These are phyloP conservation scores for Taeniopygia guttata DNA, from an alignment of 2,797 vertebrate species.

Conservation along the genomic window DNA sequence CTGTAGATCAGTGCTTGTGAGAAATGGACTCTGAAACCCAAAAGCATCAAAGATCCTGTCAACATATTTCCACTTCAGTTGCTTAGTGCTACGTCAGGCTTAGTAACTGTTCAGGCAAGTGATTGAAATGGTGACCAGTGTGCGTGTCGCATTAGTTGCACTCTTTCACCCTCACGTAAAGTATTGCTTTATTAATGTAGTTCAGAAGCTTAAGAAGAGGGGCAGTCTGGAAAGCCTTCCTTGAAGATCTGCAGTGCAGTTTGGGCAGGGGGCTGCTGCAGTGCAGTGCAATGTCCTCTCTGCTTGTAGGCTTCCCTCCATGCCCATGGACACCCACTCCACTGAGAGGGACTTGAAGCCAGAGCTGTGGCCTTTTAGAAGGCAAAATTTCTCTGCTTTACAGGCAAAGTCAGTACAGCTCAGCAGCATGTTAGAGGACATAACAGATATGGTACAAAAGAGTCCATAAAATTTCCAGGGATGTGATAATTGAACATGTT, in stretches of 20 bases:
- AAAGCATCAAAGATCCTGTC: constrained; percentile 9
- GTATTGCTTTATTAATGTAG: background rate
- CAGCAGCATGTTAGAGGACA: background rate
- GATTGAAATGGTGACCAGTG: background rate
- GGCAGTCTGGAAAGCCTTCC: background rate
- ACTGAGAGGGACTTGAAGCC: background rate
- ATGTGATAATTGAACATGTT: background rate
- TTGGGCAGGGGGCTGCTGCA: background rate
- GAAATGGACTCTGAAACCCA: background rate
- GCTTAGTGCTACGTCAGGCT: background rate
- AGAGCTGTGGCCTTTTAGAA: background rate
- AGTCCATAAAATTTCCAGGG: background rate
- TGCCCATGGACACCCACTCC: accelerated
- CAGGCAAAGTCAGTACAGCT: accelerated
- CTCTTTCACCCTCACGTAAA: background rate
- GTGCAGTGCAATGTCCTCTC: accelerated
- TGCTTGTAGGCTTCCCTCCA: background rate
- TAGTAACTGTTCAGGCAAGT: background rate
- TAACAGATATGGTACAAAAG: background rate
- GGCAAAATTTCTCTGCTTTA: background rate
- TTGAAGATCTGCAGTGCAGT: background rate
- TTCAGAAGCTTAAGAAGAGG: background rate
- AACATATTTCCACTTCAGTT: background rate
- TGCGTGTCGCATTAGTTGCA: background rate
- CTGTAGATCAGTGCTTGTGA: background rate